Conservation (phyloP, 2,797 vertebrate species). For the Tadarida brasiliensis region DNA sequence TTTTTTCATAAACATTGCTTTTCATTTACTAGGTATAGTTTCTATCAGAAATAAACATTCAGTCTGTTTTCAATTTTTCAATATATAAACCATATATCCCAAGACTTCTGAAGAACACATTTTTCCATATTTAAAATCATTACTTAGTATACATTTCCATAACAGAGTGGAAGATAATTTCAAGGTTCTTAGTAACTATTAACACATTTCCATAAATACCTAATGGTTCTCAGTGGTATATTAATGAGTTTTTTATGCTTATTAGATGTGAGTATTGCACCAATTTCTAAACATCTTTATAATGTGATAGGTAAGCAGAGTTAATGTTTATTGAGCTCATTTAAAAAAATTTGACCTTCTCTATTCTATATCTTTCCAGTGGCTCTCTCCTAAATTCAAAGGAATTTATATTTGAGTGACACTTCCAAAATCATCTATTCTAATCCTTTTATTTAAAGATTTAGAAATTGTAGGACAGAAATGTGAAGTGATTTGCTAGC, state of each 20-base stretch:
- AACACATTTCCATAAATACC: background rate
- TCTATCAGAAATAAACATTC: background rate
- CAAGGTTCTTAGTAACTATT: background rate
- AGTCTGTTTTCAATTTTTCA: background rate
- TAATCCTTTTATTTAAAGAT: background rate
- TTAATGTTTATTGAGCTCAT: background rate
- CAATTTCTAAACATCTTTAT: background rate
- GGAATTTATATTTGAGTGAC: background rate
- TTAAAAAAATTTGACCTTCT: background rate
- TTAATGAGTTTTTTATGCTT: background rate
- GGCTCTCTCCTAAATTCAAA: background rate
- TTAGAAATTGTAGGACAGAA: background rate
- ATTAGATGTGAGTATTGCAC: background rate
- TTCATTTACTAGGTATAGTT: background rate
- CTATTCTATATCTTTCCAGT: background rate
- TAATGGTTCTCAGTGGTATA: background rate
- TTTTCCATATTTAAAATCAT: slow-evolving; percentile 42
- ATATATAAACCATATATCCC: background rate
- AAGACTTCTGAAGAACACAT: background rate
- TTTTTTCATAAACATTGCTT: background rate
- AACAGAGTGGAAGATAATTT: background rate
- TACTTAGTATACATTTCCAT: background rate
- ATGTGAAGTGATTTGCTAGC: background rate
- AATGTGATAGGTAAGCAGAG: background rate
- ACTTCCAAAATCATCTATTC: background rate